phyloP scores from a whole-genome alignment of 1,140 invertebrate genomes.

The Bursaphelenchus mucronatus region DNA sequence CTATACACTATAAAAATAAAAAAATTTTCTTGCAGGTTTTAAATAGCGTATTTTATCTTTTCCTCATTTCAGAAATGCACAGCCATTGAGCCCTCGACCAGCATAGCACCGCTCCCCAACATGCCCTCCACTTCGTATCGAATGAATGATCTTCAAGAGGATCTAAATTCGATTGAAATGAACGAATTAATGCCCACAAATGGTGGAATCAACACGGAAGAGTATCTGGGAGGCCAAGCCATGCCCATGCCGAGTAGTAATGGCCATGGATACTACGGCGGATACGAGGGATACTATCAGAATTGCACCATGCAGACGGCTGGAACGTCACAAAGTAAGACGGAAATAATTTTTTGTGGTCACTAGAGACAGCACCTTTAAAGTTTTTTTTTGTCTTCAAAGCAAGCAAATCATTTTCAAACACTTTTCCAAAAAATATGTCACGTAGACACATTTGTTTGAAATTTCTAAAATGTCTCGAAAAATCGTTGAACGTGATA shows the following conservation, averaged over 20 bases:
- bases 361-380: not conserved
- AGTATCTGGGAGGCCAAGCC: slow-evolving; percentile 19
- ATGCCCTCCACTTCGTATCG: not conserved
- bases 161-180: slow-evolving; percentile 35
- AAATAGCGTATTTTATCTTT: not conserved
- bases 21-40: not conserved
- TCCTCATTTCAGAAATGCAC: not conserved
- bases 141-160: slow-evolving; percentile 17
- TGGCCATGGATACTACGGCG: not conserved
- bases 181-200: slow-evolving; percentile 35
- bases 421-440: not conserved
- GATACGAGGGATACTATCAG: not conserved
- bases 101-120: not conserved
- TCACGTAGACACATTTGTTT: not conserved
- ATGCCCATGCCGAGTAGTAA: not conserved
- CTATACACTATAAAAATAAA: not conserved
- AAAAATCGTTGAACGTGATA: no score
- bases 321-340: not conserved
- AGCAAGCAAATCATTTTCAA: not conserved
- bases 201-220: slow-evolving; percentile 32
- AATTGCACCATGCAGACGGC: slow-evolving; percentile 8
- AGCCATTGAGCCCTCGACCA: no score
- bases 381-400: not conserved
- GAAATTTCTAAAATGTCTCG: no score
- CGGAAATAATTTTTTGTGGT: not conserved